A percentile compares a stretch with the other conserved stretches of the same genome.
Evolutionary conservation across 2,113 vertebrate genomes (phyloP).

Genomic region (Psittacus erithacus): DNA sequence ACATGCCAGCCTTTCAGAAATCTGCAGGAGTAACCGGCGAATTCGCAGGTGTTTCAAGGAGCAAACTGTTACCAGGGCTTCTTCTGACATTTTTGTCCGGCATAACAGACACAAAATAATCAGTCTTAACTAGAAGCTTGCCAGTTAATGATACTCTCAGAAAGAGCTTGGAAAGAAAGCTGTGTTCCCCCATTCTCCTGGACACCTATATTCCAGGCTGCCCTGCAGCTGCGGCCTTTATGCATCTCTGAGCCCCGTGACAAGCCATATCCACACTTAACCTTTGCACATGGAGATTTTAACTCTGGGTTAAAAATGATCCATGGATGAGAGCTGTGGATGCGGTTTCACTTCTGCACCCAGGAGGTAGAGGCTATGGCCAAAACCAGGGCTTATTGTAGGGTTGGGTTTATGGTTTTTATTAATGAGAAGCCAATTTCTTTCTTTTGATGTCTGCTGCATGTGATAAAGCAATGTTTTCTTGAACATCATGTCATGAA

Average conservation of each 20-base stretch:
- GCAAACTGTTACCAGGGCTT: not conserved
- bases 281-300: not conserved
- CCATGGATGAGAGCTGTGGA: not conserved
- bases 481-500: slow-evolving; percentile 41
- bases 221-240: not conserved
- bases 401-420: slow-evolving; percentile 35
- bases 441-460: slow-evolving; percentile 16
- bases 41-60: not conserved
- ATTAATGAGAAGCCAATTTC: slow-evolving; percentile 32
- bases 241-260: not conserved
- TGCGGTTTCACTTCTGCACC: not conserved
- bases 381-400: slow-evolving; percentile 19
- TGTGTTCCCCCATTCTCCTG: not conserved
- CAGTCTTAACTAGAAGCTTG: not conserved
- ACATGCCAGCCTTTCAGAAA: not conserved
- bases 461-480: slow-evolving; percentile 26
- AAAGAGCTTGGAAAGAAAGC: not conserved
- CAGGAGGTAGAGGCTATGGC: not conserved
- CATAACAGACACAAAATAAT: not conserved
- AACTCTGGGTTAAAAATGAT: not conserved
- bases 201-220: not conserved
- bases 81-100: not conserved
- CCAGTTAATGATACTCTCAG: not conserved
- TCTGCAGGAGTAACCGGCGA: not conserved
- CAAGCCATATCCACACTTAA: not conserved